Conservation (phyloP, 1,140 invertebrate genomes). For the Drosophila pectinifera region DNA sequence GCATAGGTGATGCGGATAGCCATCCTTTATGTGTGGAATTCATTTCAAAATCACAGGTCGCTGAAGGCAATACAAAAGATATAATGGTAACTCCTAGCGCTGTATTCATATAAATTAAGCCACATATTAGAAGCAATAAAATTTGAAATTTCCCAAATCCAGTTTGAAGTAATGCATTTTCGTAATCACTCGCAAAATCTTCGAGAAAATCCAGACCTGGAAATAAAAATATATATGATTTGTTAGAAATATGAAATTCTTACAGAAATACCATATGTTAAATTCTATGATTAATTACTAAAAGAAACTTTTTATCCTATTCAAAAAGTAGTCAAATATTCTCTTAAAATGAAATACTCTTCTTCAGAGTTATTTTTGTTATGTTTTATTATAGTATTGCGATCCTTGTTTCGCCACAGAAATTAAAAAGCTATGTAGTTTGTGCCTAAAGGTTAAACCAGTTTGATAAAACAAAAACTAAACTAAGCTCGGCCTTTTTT, state of each 20-base stretch:
- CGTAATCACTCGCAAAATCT: slow-evolving; percentile 57
- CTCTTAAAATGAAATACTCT: no score
- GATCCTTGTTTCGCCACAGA: no score
- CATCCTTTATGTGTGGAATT: slow-evolving; percentile 90
- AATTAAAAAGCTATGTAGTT: no score
- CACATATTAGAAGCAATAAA: slow-evolving; percentile 88
- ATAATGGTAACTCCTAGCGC: slow-evolving; percentile 94
- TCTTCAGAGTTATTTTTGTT: no score
- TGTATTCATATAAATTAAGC: slow-evolving; percentile 90
- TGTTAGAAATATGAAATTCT: neutral
- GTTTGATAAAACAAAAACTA: no score
- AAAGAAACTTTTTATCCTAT: no score
- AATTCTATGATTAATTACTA: no score
- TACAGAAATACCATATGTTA: no score
- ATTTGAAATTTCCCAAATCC: slow-evolving; percentile 93
- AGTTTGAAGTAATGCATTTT: slow-evolving; percentile 82
- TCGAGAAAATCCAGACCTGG: slow-evolving; percentile 67
- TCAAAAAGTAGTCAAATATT: no score
- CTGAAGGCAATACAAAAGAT: slow-evolving; percentile 91
- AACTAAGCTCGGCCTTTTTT: no score
- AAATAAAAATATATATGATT: neutral
- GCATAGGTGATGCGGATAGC: slow-evolving; percentile 91
- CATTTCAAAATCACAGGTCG: slow-evolving; percentile 91
- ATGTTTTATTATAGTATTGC: no score
- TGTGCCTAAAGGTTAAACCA: no score